Evolutionary conservation across 2,888 invertebrate genomes (phyloP).

Genomic region (Oxyscelio sp.): DNA sequence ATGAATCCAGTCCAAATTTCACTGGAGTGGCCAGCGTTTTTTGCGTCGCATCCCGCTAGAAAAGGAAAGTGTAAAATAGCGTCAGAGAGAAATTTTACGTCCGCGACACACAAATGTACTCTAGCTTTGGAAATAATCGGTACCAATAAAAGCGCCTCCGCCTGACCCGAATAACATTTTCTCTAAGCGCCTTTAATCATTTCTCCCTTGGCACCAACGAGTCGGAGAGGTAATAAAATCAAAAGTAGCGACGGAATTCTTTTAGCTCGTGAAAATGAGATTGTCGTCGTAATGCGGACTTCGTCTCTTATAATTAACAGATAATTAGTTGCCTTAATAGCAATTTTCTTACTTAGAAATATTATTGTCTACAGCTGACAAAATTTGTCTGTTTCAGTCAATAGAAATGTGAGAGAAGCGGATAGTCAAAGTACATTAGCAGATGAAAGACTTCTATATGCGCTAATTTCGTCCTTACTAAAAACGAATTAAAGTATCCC

Average conservation of each 20-base stretch:
- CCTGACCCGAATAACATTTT: background rate
- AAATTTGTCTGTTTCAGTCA: too few relatives aligned
- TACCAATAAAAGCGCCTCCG: background rate
- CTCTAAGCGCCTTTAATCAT: background rate
- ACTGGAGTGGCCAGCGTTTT: too few relatives aligned
- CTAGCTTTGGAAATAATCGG: background rate
- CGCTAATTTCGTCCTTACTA: too few relatives aligned
- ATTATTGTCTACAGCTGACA: too few relatives aligned
- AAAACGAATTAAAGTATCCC: too few relatives aligned
- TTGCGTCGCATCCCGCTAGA: too few relatives aligned
- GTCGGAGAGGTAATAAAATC: background rate
- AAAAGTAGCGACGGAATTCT: background rate
- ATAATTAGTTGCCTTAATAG: background rate
- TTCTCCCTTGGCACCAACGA: background rate
- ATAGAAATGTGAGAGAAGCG: too few relatives aligned
- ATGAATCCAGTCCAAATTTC: too few relatives aligned
- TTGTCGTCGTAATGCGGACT: background rate
- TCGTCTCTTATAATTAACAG: background rate
- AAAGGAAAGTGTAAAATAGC: slow-evolving; percentile 5
- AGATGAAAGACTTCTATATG: too few relatives aligned
- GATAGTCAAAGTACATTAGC: too few relatives aligned
- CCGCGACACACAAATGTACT: background rate
- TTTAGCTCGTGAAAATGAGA: background rate
- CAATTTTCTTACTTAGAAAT: too few relatives aligned
- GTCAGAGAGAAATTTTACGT: slow-evolving; percentile 4